Evolutionary conservation across 1,140 invertebrate genomes (phyloP), one percentile per base, ranked within the genome.

Genomic region (Muscidifurax raptorellus): DNA sequence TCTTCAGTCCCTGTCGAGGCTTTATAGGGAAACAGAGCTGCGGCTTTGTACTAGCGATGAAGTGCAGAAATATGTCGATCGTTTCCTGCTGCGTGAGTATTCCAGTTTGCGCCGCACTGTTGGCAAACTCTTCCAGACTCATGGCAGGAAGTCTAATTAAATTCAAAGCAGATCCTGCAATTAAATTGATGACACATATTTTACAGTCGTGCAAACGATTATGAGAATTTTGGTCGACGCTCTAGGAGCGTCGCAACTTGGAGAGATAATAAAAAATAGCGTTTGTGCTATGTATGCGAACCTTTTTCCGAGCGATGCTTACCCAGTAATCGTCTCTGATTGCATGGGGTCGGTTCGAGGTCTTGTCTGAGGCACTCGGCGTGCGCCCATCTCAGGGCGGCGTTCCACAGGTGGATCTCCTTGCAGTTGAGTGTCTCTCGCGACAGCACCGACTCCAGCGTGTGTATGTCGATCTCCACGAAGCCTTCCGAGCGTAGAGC

Each of bases 401-500:
- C 97, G 90, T 98, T 96, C 93, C 98, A 97, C 69, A 98, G 92
- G 91, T 97, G 96, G 87, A 97, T 97, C 94, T 98, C 97, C 91
- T 97, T 97, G 91, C 97, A 98, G 91, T 98, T 98, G 47, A 98
- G 93, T 6, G 97, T 98, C 93, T 98, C 97, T 85, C 97, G 94
- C 74, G 95, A 96, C 85, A 98, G 94, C 87, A 98, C 97, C 59
- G 96, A 97, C 91, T 97, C 96, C 80, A 98, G 94, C 1, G 97
- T 98, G 82, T 97, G 96, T 87, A 97, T 95, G 92, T 98, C 97
- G 89, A 98, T 98, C 90, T 98, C 97, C 84, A 97, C 95, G 94
- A 98, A 98, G 85, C 97, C 97, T 90, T 98, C 97, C n/a, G 97
- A 98, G 88, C 96, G 96, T 86, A 98, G 94, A 77, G 97, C 97